Base-by-base conservation (phyloP, 2,113 vertebrate species). In the Suricata suricatta region DNA sequence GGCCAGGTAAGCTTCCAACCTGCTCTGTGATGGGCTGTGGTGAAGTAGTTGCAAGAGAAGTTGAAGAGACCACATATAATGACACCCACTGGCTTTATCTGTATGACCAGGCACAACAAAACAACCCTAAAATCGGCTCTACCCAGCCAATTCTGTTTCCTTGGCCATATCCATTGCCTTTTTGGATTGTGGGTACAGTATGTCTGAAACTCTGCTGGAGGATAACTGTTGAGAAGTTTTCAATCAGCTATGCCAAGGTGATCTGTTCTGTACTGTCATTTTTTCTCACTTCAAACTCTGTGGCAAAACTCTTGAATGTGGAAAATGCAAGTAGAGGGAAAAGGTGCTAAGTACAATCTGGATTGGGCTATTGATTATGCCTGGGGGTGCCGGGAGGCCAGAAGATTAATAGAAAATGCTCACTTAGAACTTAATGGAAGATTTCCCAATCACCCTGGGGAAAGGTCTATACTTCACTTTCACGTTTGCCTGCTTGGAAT, bases 351-450 rank as follows among this genome's bases (percentile, higher is more conserved):
- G 31, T 44, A 57, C 29, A n/a, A 85, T 66, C 19, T 29, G 60
- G 29, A 81, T 4, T 69, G 35, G 52, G 10, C 17, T 60, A 71
- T 85, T 95, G 76, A 90, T 88, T 47, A 41, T 68, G 15, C 25
- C 25, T 50, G 7, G 63, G 33, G 29, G 94, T 96, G 4, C 92
- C 79, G 38, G n/a, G 23, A 92, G 31, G 95, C 25, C 11, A 79
- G n/a, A 82, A 52, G 74, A 88, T 90, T 90, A 90, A 92, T n/a
- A 87, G 95, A 85, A 97, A 93, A 91, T 87, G 3, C 33, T 93
- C 29, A 17, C 47, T 90, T 81, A 14, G 33, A 95, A 87, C 71
- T n/a, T 54, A 60, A 29, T 19, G 38, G 23, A 88, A 82, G 68
- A 84, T 52, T 90, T 80, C 38, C 44, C 71, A 66, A 0, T 80